phyloP scores from a whole-genome alignment of 1,140 invertebrate species.

The Oreohelix idahoensis region DNA sequence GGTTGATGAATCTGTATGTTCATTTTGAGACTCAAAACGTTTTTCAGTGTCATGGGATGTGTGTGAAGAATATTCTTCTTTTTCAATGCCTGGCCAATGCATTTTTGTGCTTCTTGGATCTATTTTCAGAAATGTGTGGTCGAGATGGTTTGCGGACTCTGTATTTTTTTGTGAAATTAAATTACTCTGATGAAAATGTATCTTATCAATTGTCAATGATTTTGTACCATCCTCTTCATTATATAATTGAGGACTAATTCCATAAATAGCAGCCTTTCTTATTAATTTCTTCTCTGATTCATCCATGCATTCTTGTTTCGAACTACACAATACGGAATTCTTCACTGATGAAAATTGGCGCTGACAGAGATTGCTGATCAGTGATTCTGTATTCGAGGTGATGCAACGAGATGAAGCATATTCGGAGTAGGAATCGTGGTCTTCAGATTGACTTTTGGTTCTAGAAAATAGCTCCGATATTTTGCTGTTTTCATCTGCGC shows the following conservation, averaged over 20 bases:
- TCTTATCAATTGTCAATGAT: too few relatives aligned
- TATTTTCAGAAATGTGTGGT: neutral
- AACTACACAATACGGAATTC: too few relatives aligned
- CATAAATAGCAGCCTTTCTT: neutral
- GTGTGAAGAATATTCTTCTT: too few relatives aligned
- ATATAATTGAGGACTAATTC: too few relatives aligned
- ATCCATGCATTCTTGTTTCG: too few relatives aligned
- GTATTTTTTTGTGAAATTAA: neutral
- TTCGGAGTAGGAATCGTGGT: neutral
- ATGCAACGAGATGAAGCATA: constrained; percentile 22
- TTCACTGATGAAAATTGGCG: neutral
- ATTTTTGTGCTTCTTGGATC: neutral
- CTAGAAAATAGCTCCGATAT: neutral
- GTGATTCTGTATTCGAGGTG: constrained; percentile 17
- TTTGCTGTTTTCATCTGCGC: too few relatives aligned
- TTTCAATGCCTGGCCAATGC: too few relatives aligned
- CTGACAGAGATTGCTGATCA: neutral
- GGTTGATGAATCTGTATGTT: too few relatives aligned
- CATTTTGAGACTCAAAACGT: too few relatives aligned
- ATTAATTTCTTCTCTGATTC: neutral
- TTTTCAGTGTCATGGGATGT: too few relatives aligned
- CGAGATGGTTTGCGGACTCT: neutral
- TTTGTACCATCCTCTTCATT: too few relatives aligned
- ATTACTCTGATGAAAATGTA: neutral
- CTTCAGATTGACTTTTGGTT: constrained; percentile 8